Evolutionary conservation across 2,888 invertebrate genomes (phyloP), one percentile per base, ranked within the genome.

Genomic region (Melieria crassipennis): DNA sequence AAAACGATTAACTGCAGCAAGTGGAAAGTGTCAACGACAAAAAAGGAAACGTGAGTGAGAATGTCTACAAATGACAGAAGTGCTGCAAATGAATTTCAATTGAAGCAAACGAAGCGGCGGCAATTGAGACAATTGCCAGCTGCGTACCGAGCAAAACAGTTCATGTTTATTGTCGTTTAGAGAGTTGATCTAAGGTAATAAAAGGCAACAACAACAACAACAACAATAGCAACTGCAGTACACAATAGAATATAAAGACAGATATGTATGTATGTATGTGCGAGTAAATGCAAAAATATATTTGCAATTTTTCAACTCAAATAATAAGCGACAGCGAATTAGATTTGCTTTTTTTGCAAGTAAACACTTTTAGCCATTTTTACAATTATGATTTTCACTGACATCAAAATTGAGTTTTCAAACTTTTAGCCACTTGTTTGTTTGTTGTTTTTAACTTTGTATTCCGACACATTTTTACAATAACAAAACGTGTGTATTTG

Each of bases 141-240:
- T 13, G 42, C n/a, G 11, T 13, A 7, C 48, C 10, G 16, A 30
- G 58, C 58, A 42, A 7, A 10, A 42, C 43, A n/a, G 30, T 43
- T 50, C 58, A 58, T 66, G 60, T 58, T 66, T 58, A 58, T 50
- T 16, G 13, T 48, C 66, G 60, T 58, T 66, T 58, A 66, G 60
- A 50, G 50, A 58, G 43, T 48, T 43, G 30, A 16, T 55, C 4
- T 42, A 11, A 6, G n/a, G 46, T 47, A 57, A 30, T 13, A 46
- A 55, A 42, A 11, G 4, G 43, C 42, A 64, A 52, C 6, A 63
- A 61, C 7, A 46, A 5, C 7, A 65, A 11, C 65, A 55, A 55
- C 13, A 45, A 46, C 6, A 48, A 42, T 6, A 48, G 5, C 5
- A 46, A 30, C 42, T 66, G 43, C 58, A 58, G 7, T 42, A 48